Conservation (phyloP, 2,888 invertebrate genomes). For the Branchellion lobata region DNA sequence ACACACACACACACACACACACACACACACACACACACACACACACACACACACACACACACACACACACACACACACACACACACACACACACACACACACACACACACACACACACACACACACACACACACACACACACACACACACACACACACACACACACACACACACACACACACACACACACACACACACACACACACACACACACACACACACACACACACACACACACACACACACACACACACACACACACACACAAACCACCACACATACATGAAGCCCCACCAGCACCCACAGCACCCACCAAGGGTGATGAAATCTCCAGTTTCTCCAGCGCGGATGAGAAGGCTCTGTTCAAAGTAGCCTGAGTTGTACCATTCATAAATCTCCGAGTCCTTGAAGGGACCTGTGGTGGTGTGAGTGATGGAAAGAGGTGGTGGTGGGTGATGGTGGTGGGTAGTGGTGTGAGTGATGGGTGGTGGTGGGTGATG, state of each 20-base stretch:
- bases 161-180: neutral
- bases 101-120: neutral
- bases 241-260: neutral
- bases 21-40: neutral
- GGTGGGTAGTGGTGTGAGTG: too few relatives aligned
- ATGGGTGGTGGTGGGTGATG: neutral
- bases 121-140: neutral
- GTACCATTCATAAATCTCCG: slow-evolving; percentile 46
- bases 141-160: neutral
- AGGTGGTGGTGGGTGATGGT: slow-evolving; percentile 26
- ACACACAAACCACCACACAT: neutral
- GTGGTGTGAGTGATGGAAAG: neutral
- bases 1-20: too few relatives aligned
- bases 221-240: neutral
- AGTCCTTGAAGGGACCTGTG: slow-evolving; percentile 46
- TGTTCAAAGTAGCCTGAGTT: slow-evolving; percentile 44
- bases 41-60: neutral
- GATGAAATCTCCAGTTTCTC: slow-evolving; percentile 40
- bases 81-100: neutral
- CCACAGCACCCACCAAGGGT: slow-evolving; percentile 37
- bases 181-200: neutral
- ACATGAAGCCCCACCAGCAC: neutral
- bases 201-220: slow-evolving; percentile 19
- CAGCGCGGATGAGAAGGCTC: slow-evolving; percentile 39
- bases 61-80: neutral